Percentiles rank a stretch among this genome's conserved stretches.
These are phyloP conservation scores for Theocolax elegans DNA, from an alignment of 1,140 invertebrate species.

Conservation along the genomic window DNA sequence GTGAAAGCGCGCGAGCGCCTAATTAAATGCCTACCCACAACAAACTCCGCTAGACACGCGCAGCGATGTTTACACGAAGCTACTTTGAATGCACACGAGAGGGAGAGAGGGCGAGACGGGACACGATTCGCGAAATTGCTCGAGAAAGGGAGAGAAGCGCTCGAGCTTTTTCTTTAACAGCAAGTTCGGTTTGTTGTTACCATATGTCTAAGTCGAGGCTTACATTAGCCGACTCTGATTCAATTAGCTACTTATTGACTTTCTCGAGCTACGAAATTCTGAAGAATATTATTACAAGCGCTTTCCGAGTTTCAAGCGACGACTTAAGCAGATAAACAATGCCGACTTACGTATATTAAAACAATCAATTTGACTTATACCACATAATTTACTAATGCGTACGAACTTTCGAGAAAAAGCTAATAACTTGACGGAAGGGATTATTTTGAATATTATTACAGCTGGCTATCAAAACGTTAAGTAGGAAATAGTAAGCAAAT, in stretches of 20 bases:
- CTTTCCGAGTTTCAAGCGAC: not conserved
- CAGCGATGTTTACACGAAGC: constrained; percentile 27
- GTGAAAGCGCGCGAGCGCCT: constrained; percentile 38
- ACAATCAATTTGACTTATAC: no score
- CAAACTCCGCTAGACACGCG: constrained; percentile 18
- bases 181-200: constrained; percentile 8
- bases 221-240: constrained; percentile 40
- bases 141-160: not conserved
- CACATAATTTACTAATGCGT: no score
- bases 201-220: not conserved
- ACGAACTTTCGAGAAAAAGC: no score
- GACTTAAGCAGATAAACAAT: no score
- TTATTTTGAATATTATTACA: no score
- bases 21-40: constrained; percentile 51
- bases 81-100: constrained; percentile 34
- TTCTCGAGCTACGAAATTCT: not conserved
- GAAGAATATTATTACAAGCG: not conserved
- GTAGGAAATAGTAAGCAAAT: no score
- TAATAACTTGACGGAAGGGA: no score
- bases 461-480: no score
- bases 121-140: constrained; percentile 4
- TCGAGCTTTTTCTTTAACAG: not conserved
- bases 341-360: no score
- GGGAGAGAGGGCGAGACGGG: not conserved
- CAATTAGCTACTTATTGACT: constrained; percentile 41